Evolutionary conservation across 2,113 vertebrate species (phyloP).

Genomic region (Triplophysa dalaica): DNA sequence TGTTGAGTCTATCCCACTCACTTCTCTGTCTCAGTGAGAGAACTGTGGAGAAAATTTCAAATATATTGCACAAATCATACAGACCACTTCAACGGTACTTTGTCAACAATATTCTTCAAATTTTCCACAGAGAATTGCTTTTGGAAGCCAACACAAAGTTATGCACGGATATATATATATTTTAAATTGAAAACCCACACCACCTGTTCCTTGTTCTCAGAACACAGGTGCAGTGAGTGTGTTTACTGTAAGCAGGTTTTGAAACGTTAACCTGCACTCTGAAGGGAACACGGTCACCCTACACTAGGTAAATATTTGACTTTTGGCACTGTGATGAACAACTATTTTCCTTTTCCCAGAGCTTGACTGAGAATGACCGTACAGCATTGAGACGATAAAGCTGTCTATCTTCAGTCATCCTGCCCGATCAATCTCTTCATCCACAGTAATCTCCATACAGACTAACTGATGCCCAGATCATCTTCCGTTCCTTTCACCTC

Average conservation of each 20-base stretch:
- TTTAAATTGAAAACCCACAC: neutral
- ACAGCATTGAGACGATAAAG: constrained; percentile 20
- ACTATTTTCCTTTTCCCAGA: constrained; percentile 16
- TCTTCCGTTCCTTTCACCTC: constrained; percentile 13
- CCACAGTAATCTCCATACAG: neutral
- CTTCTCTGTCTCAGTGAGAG: too few species aligned
- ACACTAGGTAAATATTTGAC: constrained; percentile 37
- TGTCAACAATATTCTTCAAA: too few species aligned
- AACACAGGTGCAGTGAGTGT: constrained; percentile 42
- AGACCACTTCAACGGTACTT: too few species aligned
- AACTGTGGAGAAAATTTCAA: too few species aligned
- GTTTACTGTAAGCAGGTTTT: constrained; percentile 33
- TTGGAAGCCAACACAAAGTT: neutral
- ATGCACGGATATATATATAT: neutral
- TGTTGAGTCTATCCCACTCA: neutral
- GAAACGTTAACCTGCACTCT: constrained; percentile 11
- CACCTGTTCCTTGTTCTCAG: constrained; percentile 21
- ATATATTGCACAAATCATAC: too few species aligned
- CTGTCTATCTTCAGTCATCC: constrained; percentile 23
- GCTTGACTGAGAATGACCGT: constrained; percentile 7
- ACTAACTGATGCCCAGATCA: neutral
- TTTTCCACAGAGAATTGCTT: too few species aligned
- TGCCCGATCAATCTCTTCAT: neutral
- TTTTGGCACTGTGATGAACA: constrained; percentile 12
- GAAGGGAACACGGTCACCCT: constrained; percentile 1